Base-by-base conservation (phyloP, 1,140 invertebrate species). In the Uloborus diversus region DNA sequence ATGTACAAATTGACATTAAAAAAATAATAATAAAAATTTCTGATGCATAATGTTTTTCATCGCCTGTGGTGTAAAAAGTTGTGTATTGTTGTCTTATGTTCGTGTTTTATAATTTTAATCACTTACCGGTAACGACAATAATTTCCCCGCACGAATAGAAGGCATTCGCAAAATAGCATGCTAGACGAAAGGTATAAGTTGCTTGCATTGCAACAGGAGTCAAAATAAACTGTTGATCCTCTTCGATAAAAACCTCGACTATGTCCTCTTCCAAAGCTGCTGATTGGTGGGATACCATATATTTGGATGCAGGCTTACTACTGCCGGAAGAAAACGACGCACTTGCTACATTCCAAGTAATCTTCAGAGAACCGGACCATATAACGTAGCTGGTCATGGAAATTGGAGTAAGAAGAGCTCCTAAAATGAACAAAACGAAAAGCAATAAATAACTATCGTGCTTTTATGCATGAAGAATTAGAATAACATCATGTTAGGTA, bases 401-500 rank as follows among this genome's bases (percentile, higher is more conserved):
- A 7, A 79, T 27, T n/a, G 75, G 75, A 0, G 33, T 79, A 14
- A 79, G 13, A n/a, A 79, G 32, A 25, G 75, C 75, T 37, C 75
- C 75, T 79, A 17, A 4, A 57, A 35, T 28, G 32, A 17, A 30
- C 13, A 1, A n/a, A 14, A n/a, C n/a, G 14, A 5, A 51, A n/a
- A 28, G 14, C 4, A 4, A n/a, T 20, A 35, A 20, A 17, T 7
- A 62, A 20, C 17, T 5, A 17, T 42, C 5, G 17, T 9, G 5
- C 7, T 9, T 17, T 17, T 17, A 9, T 42, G 37, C 17, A 42
- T 5, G 37, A 42, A 42, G 37, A 17, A 42, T 9, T 5, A 9
- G 17, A 42, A 42, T 1, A 14, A 47, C 3, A 14, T 47, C 42
- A 47, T 47, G 13, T 2, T 2, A 3, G 13, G 42, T 14, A 47